Evolutionary conservation across 2,797 vertebrate species (phyloP), one percentile per base, ranked within the genome.

Genomic region (Pipistrellus pygmaeus): DNA sequence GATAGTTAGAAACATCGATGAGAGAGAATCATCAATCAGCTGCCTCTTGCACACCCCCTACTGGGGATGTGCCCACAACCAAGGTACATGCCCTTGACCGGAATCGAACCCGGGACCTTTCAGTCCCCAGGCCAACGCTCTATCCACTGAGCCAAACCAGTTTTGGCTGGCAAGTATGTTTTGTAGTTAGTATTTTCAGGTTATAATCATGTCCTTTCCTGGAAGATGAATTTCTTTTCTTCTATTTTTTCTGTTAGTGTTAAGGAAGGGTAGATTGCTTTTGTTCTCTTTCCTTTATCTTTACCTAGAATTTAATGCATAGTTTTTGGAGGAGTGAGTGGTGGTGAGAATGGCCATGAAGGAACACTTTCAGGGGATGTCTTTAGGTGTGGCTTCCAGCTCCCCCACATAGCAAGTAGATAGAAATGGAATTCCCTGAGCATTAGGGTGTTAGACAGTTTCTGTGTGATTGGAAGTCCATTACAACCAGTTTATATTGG

Each of bases 391-490:
- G 66, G 57, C 87, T 85, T 90, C 68, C 69, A 66, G n/a, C 4
- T 81, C 84, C 73, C 69, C 53, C 27, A 20, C 21, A 5, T 48
- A 38, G 44, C 64, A 88, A 11, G 14, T 88, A 75, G 25, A 9
- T 93, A 46, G 53, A 66, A 96, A 84, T 23, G 80, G 35, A 88
- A 57, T 94, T 95, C 35, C 38, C 27, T 41, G 0, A 57, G 71
- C 51, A 6, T 85, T 62, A 93, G 93, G 85, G 41, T 44, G 35
- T 89, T 88, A 68, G 60, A 46, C 13, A 76, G 86, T 55, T 93
- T 96, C 57, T 96, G n/a, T 48, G 51, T 48, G 46, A 85, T 85
- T 97, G 88, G 80, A 73, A 96, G 41, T 95, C 92, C 76, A 90
- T 73, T 91, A 0, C 81, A 95, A 85, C 77, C 88, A 91, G 20